Conservation (phyloP, 2,888 invertebrate species). For the Agonopterix heracliana region DNA sequence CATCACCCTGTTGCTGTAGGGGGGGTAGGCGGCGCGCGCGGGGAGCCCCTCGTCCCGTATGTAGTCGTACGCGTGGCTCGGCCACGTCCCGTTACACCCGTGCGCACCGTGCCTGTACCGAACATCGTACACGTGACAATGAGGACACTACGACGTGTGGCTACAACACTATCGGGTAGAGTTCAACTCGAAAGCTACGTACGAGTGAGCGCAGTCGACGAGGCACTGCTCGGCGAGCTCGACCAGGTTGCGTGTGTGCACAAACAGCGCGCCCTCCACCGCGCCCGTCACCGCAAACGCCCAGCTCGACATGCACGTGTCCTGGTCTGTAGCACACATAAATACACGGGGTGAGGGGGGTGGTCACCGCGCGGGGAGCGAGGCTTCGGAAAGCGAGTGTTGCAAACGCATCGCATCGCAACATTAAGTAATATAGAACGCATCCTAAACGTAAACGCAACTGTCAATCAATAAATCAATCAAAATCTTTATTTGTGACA, state of each 20-base stretch:
- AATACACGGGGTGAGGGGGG: not conserved
- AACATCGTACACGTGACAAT: no score
- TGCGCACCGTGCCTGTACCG: constrained; percentile 40
- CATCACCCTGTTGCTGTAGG: constrained; percentile 39
- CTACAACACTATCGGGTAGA: not conserved
- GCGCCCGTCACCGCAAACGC: constrained; percentile 61
- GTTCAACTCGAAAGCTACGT: constrained; percentile 10
- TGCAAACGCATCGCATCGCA: no score
- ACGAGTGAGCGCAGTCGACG: constrained; percentile 59
- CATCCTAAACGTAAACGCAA: no score
- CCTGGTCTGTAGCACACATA: constrained; percentile 42
- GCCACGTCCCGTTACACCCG: constrained; percentile 59
- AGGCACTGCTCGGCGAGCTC: constrained; percentile 55
- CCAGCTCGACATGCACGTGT: constrained; percentile 56
- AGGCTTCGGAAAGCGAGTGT: no score
- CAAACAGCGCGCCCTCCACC: constrained; percentile 61
- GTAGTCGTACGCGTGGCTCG: constrained; percentile 52
- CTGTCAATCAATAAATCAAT: no score
- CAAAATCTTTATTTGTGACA: no score
- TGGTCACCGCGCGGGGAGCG: not conserved
- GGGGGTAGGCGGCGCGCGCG: constrained; percentile 40
- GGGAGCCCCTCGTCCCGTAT: constrained; percentile 43
- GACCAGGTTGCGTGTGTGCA: constrained; percentile 42
- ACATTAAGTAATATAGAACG: no score
- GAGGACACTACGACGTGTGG: no score